Conservation (phyloP, 2,113 vertebrate species). For the Boleophthalmus pectinirostris region DNA sequence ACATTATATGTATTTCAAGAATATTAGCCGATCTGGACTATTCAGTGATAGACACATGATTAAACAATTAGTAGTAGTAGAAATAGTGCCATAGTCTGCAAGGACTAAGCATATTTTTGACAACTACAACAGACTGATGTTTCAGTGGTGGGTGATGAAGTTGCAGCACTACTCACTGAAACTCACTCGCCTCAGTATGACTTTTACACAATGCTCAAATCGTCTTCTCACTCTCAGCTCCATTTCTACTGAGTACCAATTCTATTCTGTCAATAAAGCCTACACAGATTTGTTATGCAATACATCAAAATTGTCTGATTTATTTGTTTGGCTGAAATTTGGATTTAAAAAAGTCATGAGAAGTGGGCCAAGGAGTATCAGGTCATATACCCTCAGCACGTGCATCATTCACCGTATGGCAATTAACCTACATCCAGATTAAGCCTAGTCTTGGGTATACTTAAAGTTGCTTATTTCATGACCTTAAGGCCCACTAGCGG, state of each 20-base stretch:
- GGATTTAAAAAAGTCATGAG: not conserved
- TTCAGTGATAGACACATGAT: not conserved
- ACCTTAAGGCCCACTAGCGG: not conserved
- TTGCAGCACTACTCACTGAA: not conserved
- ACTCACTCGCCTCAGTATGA: not conserved
- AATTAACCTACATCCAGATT: constrained; percentile 3
- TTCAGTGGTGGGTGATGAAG: not conserved
- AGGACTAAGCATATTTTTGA: not conserved
- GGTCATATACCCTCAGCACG: not conserved
- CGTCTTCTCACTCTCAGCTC: no score
- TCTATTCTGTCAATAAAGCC: not conserved
- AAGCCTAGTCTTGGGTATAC: constrained; percentile 20
- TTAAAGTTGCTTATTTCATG: constrained; percentile 38
- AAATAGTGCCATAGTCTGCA: not conserved
- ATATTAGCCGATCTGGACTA: constrained; percentile 13
- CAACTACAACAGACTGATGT: not conserved
- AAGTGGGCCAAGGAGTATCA: not conserved
- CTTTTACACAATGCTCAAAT: not conserved
- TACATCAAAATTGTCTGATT: not conserved
- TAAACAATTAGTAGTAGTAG: not conserved
- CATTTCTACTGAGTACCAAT: no score
- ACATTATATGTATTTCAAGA: constrained; percentile 27
- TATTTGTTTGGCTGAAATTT: not conserved
- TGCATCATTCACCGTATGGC: constrained; percentile 14
- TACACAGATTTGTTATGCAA: not conserved